Conservation (phyloP, 2,888 invertebrate genomes). For the Catonia carolina region DNA sequence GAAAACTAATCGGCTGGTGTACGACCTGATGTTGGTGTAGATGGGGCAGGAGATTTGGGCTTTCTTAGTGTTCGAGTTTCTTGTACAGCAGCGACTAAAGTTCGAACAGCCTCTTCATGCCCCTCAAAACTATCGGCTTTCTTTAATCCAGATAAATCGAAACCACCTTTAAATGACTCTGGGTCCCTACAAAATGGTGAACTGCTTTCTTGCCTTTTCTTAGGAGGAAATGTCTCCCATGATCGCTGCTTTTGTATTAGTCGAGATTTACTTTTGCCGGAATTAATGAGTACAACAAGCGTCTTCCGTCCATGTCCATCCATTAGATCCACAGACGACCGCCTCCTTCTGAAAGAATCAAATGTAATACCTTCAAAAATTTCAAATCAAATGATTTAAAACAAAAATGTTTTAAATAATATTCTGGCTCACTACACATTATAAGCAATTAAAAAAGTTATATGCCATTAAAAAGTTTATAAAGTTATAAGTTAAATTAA, state of each 20-base stretch:
- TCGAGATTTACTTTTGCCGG: conserved; percentile 36
- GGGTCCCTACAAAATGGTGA: conserved; percentile 38
- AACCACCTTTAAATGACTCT: conserved; percentile 38
- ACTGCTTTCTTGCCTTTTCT: conserved; percentile 36
- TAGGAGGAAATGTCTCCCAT: conserved; percentile 58
- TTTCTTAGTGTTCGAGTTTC: conserved; percentile 51
- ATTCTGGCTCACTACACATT: not conserved
- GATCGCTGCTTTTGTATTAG: conserved; percentile 54
- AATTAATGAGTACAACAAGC: conserved; percentile 43
- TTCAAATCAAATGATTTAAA: not conserved
- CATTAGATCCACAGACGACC: conserved; percentile 36
- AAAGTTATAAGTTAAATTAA: no score
- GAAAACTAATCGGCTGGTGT: no score
- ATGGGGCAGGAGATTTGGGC: conserved; percentile 29
- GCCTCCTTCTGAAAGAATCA: conserved; percentile 30
- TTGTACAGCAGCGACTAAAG: conserved; percentile 59
- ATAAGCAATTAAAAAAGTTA: not conserved
- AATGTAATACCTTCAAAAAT: not conserved
- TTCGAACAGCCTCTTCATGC: conserved; percentile 60
- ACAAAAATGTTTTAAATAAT: not conserved
- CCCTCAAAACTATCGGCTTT: conserved; percentile 63
- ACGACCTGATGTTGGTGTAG: conserved; percentile 17
- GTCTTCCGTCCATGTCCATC: conserved; percentile 47
- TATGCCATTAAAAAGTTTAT: no score
- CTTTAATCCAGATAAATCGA: conserved; percentile 42